Percentiles rank a stretch among this genome's conserved stretches.
Evolutionary conservation across 2,113 vertebrate genomes (phyloP).

Genomic region (Phalacrocorax brasilianus): DNA sequence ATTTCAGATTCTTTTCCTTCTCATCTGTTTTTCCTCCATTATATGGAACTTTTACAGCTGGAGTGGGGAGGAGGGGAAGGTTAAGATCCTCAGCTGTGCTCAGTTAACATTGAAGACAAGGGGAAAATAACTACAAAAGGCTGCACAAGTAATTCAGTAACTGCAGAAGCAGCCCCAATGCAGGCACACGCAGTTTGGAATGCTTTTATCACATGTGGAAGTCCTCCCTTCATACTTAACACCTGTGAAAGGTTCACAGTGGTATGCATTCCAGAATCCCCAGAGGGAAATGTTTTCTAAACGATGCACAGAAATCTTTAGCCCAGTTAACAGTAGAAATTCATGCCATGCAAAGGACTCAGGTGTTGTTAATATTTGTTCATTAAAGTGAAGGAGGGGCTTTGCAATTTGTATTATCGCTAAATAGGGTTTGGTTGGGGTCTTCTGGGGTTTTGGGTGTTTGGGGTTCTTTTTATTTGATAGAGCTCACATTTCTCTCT

Average conservation of each 20-base stretch:
- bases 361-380: neutral
- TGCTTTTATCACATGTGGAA: neutral
- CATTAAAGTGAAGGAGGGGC: neutral
- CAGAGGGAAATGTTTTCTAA: neutral
- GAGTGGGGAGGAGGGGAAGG: neutral
- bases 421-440: constrained; percentile 8
- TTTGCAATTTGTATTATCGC: constrained; percentile 12
- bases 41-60: neutral
- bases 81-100: neutral
- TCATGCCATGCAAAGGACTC: neutral
- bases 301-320: neutral
- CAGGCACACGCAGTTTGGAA: neutral
- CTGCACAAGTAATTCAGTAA: neutral
- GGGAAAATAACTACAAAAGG: neutral
- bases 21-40: neutral
- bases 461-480: constrained; percentile 25
- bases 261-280: neutral
- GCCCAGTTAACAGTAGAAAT: neutral
- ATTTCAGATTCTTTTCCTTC: neutral
- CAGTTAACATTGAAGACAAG: neutral
- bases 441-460: neutral
- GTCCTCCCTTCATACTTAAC: neutral
- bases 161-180: neutral
- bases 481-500: constrained; percentile 61
- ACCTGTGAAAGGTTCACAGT: neutral